These are phyloP conservation scores for Euwallacea similis DNA, from an alignment of 1,140 invertebrate species.

Conservation along the genomic window DNA sequence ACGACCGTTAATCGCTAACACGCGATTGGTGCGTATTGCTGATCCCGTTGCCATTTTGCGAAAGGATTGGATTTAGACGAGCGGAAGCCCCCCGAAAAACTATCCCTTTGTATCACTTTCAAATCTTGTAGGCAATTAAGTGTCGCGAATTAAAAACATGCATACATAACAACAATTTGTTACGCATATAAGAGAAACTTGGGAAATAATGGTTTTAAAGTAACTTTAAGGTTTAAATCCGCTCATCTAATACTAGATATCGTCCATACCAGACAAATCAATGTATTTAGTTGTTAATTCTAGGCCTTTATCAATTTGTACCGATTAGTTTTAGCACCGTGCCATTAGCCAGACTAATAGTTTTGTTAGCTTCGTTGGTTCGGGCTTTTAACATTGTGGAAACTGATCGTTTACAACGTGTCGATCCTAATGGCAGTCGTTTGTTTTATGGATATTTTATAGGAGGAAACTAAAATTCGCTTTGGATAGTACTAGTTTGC, in stretches of 20 bases:
- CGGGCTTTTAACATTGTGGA: constrained; percentile 26
- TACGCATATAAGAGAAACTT: too few relatives aligned
- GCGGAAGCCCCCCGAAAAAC: too few relatives aligned
- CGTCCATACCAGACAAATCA: constrained; percentile 19
- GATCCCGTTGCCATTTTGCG: constrained; percentile 10
- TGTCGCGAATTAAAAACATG: too few relatives aligned
- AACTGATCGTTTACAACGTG: constrained; percentile 27
- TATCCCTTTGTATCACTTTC: too few relatives aligned
- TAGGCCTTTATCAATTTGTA: constrained; percentile 37
- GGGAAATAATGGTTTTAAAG: too few relatives aligned
- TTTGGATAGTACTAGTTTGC: too few relatives aligned
- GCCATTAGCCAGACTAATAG: constrained; percentile 36
- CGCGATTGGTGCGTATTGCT: constrained; percentile 10
- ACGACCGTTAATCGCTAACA: neutral
- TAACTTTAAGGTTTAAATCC: neutral
- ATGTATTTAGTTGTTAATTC: constrained; percentile 35
- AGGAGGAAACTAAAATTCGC: too few relatives aligned
- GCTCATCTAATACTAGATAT: constrained; percentile 13
- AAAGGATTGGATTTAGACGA: too few relatives aligned
- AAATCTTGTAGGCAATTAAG: too few relatives aligned
- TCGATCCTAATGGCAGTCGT: neutral
- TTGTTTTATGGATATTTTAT: neutral
- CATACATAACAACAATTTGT: too few relatives aligned
- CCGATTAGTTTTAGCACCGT: constrained; percentile 35
- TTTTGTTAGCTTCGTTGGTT: constrained; percentile 25